A percentile compares a stretch with the other conserved stretches of the same genome.
phyloP scores from a whole-genome alignment of 2,113 vertebrate species.

The Rhynchomys soricoides region DNA sequence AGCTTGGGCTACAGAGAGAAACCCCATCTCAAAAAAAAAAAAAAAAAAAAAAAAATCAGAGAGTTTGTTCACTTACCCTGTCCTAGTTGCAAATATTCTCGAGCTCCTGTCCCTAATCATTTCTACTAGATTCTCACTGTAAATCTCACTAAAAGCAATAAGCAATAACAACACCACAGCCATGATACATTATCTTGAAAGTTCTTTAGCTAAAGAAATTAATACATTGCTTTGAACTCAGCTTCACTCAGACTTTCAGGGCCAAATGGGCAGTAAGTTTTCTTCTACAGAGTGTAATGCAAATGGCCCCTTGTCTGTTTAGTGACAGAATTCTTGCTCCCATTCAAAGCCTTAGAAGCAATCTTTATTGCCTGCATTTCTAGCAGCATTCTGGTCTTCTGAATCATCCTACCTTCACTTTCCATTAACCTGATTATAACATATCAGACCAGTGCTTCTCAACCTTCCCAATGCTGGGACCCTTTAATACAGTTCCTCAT shows the following conservation, averaged over 20 bases:
- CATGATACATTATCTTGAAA: background rate
- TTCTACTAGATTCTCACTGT: background rate
- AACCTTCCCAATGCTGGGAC: background rate
- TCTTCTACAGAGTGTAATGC: background rate
- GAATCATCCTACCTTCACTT: too few relatives aligned
- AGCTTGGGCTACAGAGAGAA: background rate
- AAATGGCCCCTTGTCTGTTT: background rate
- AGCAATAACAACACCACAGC: background rate
- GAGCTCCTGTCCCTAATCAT: background rate
- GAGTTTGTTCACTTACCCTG: too few relatives aligned
- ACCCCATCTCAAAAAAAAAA: too few relatives aligned
- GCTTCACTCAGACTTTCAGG: background rate
- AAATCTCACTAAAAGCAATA: background rate
- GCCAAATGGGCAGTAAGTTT: background rate
- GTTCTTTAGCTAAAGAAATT: too few relatives aligned
- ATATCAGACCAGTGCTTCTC: background rate
- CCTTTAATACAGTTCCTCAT: background rate
- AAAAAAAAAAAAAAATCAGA: too few relatives aligned
- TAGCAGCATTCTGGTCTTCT: background rate
- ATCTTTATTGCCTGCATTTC: background rate
- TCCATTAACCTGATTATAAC: background rate
- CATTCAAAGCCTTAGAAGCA: too few relatives aligned
- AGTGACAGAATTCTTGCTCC: background rate
- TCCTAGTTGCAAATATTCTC: background rate
- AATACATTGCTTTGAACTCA: background rate